These are phyloP conservation scores for Sebastes minor DNA, from an alignment of 2,797 vertebrate species.

Conservation along the genomic window DNA sequence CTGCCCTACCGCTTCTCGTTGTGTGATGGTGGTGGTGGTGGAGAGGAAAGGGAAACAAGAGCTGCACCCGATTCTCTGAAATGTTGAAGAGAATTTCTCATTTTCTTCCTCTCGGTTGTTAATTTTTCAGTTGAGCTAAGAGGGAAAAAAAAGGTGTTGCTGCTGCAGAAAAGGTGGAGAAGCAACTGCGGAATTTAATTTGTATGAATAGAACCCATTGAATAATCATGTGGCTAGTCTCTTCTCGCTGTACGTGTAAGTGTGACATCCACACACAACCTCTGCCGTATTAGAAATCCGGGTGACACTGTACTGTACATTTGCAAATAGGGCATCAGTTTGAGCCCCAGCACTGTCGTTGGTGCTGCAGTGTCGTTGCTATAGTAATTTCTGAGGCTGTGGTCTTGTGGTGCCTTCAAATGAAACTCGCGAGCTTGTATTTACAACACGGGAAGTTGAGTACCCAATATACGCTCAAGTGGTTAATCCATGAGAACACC, in stretches of 20 bases:
- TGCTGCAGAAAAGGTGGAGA: background rate
- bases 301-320: background rate
- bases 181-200: background rate
- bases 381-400: background rate
- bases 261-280: background rate
- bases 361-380: background rate
- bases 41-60: background rate
- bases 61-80: background rate
- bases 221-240: background rate
- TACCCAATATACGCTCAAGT: too few species aligned
- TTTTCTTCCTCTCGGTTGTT: background rate
- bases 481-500: too few species aligned
- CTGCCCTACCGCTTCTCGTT: background rate
- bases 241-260: background rate
- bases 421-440: too few species aligned
- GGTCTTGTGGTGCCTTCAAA: background rate
- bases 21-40: background rate
- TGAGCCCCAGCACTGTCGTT: background rate
- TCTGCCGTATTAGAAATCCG: background rate
- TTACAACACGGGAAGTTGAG: too few species aligned
- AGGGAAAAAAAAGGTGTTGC: background rate
- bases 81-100: background rate
- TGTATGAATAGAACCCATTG: background rate
- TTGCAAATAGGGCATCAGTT: background rate
- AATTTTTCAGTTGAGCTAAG: conserved; percentile 1